Evolutionary conservation across 2,797 vertebrate genomes (phyloP), one percentile per base, ranked within the genome.

Genomic region (Eulemur coronatus): DNA sequence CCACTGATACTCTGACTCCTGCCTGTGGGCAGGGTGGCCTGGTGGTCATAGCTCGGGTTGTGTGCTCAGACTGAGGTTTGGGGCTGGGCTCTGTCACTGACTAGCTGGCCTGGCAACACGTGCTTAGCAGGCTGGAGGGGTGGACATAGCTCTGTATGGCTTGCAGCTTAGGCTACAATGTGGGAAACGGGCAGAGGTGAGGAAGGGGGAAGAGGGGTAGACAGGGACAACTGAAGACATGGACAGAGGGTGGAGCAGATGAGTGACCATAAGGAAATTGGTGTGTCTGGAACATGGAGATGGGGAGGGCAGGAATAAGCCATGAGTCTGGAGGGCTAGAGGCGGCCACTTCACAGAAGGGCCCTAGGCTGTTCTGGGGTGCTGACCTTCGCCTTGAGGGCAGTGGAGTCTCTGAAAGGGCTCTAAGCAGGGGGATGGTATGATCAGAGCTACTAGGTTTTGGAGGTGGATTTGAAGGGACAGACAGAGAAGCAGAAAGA

Each of bases 321-420:
- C 22, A 0, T 1, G 41, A 43, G 35, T 67, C 43, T 10, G 10
- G 5, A 61, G 17, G 9, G 10, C 2, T 35, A 7, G 28, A 20
- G 26, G 38, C 67, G 20, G n/a, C 59, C 70, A 30, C 59, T 48
- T 87, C 30, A 26, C 5, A 10, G 28, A 35, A 59, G 24, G 9
- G 7, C 30, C 4, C 11, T 10, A 33, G 30, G 18, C 35, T 52
- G 4, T 84, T 24, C 13, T 33, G 9, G 26, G 22, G 6, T 28
- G 0, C 18, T 33, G 46, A 50, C 3, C 46, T 55, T 72, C 38
- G n/a, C 20, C 46, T 79, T 38, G 24, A 55, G 65, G 55, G 22
- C 28, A 15, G 10, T 33, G 41, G 84, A 59, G 14, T 38, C 43
- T 59, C 59, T 30, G 4, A 26, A 17, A 7, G 73, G 43, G 10